A percentile compares a stretch with the other conserved stretches of the same genome.
These are phyloP conservation scores for Eurois occulta DNA, from an alignment of 2,888 invertebrate genomes.

Conservation along the genomic window DNA sequence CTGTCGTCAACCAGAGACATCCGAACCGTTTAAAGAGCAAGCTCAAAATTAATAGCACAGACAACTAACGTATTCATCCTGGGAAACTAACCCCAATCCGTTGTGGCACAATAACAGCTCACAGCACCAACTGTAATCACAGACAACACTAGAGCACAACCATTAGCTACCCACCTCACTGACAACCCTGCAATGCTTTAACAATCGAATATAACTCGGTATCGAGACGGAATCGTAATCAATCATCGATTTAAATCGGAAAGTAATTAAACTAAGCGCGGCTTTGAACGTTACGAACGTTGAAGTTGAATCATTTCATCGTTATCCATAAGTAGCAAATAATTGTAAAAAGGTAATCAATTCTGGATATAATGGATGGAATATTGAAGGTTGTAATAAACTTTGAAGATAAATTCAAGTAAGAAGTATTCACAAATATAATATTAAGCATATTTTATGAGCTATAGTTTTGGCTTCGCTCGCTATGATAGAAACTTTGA, in stretches of 20 bases:
- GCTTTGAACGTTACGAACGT: conserved; percentile 42
- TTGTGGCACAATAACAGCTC: conserved; percentile 27
- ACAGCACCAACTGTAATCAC: conserved; percentile 21
- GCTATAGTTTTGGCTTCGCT: conserved; percentile 14
- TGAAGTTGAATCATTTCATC: conserved; percentile 62
- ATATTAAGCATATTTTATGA: conserved; percentile 26
- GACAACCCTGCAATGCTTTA: conserved; percentile 46
- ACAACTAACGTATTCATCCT: conserved; percentile 11
- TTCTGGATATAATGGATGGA: conserved; percentile 52
- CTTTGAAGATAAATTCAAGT: conserved; percentile 47
- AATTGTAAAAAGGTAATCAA: conserved; percentile 68
- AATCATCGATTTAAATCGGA: conserved; percentile 70
- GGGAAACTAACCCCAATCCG: conserved; percentile 24
- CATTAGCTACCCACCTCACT: conserved; percentile 17
- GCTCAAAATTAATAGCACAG: conserved; percentile 6
- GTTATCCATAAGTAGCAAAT: conserved; percentile 65
- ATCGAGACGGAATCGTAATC: conserved; percentile 66
- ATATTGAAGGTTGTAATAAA: conserved; percentile 46
- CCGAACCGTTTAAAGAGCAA: conserved; percentile 5
- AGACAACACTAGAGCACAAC: conserved; percentile 25
- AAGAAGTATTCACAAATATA: conserved; percentile 42
- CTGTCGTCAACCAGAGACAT: conserved; percentile 16
- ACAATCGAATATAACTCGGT: conserved; percentile 42
- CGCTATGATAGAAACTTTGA: conserved; percentile 36
- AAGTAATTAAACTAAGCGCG: conserved; percentile 69